Evolutionary conservation across 2,113 vertebrate genomes (phyloP).

Genomic region (Tetrao urogallus): DNA sequence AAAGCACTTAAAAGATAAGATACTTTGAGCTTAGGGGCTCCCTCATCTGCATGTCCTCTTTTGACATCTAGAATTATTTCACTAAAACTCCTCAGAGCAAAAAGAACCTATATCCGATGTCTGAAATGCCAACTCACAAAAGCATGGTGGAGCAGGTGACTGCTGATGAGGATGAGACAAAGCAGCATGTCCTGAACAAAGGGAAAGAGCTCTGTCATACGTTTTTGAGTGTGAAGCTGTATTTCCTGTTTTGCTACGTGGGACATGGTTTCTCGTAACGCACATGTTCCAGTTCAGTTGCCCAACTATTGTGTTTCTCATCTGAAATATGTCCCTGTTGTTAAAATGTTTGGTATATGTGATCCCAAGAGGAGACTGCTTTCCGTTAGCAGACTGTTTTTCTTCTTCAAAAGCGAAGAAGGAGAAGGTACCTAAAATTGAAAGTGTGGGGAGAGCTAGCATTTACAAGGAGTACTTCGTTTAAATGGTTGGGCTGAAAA

Average conservation of each 20-base stretch:
- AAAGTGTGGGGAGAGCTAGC: not conserved
- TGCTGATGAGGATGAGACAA: not conserved
- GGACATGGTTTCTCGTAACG: not conserved
- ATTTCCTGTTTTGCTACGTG: not conserved
- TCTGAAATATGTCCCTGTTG: not conserved
- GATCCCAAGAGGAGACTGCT: not conserved
- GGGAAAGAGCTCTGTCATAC: not conserved
- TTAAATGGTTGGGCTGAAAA: not conserved
- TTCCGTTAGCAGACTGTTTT: not conserved
- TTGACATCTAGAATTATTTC: not conserved
- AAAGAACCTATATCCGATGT: rapidly evolving
- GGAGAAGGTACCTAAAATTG: not conserved
- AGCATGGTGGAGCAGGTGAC: not conserved
- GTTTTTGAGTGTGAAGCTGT: not conserved
- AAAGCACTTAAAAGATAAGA: not conserved
- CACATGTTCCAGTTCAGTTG: not conserved
- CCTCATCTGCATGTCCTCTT: not conserved
- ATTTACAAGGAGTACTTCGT: not conserved
- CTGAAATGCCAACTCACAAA: not conserved
- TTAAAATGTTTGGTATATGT: not conserved
- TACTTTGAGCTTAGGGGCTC: not conserved
- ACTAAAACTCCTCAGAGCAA: not conserved
- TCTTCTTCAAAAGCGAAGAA: not conserved
- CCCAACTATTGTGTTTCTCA: not conserved
- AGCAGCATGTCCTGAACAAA: not conserved